These are phyloP conservation scores for Dasysyrphus tricinctus DNA, from an alignment of 2,888 invertebrate genomes.

Conservation along the genomic window DNA sequence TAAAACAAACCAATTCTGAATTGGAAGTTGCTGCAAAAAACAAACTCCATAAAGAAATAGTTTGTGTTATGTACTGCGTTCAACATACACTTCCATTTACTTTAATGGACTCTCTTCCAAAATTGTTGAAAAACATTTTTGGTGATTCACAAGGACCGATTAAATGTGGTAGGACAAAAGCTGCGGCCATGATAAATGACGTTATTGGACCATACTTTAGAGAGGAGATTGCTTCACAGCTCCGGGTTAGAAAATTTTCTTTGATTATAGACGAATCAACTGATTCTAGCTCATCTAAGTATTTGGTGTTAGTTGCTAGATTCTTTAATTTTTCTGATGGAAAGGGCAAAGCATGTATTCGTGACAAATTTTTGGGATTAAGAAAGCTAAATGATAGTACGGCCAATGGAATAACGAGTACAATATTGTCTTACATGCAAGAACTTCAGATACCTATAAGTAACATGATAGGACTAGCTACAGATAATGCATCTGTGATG, in stretches of 20 bases:
- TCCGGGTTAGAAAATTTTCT: slow-evolving; percentile 29
- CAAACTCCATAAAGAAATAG: neutral
- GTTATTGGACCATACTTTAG: neutral
- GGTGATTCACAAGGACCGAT: neutral
- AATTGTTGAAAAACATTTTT: neutral
- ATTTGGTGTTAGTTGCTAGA: neutral
- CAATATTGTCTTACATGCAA: slow-evolving; percentile 62
- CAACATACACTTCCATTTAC: neutral
- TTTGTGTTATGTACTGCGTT: neutral
- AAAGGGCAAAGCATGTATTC: neutral
- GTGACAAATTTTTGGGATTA: neutral
- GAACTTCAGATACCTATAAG: neutral
- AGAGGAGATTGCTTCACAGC: neutral
- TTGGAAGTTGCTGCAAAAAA: neutral
- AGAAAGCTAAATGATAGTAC: slow-evolving; percentile 2
- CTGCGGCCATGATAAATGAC: neutral
- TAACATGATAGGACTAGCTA: neutral
- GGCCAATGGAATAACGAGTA: slow-evolving; percentile 48
- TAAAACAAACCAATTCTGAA: neutral
- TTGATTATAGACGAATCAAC: slow-evolving; percentile 66
- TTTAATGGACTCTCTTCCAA: neutral
- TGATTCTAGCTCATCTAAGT: slow-evolving; percentile 13
- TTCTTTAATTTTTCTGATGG: neutral
- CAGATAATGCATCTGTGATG: slow-evolving; percentile 72
- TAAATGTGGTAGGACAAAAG: neutral